Evolutionary conservation across 2,113 vertebrate species (phyloP).

Genomic region (Phalacrocorax pelagicus): DNA sequence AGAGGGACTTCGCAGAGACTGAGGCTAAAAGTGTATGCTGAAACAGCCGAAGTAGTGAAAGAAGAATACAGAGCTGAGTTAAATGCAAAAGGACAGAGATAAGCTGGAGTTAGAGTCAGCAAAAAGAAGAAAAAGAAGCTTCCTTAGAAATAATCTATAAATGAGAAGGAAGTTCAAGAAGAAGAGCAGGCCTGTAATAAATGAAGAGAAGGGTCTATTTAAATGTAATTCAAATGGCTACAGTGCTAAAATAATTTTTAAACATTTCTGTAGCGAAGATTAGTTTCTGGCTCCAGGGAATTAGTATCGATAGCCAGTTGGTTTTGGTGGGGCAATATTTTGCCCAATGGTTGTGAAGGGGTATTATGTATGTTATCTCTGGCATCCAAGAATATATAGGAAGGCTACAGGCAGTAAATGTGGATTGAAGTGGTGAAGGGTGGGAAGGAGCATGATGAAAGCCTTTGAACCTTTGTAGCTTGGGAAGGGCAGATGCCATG

Average conservation of each 20-base stretch:
- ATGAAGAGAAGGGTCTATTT: not conserved
- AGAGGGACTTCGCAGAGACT: not conserved
- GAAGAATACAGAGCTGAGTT: conserved; percentile 2
- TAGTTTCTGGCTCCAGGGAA: not conserved
- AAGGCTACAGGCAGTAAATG: not conserved
- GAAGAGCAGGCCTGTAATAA: not conserved
- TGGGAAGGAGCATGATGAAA: not conserved
- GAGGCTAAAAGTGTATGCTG: not conserved
- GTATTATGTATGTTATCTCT: not conserved
- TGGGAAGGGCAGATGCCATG: not conserved
- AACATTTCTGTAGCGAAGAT: not conserved
- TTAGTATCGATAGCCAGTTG: not conserved
- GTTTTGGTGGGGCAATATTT: not conserved
- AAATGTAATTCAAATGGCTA: not conserved
- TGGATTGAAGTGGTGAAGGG: not conserved
- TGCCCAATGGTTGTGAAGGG: not conserved
- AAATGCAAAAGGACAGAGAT: conserved; percentile 24
- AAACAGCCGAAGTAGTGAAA: not conserved
- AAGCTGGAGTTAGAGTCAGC: conserved; percentile 35
- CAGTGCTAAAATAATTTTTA: not conserved
- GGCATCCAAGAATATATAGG: not conserved
- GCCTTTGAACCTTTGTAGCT: not conserved
- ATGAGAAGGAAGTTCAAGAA: conserved; percentile 27
- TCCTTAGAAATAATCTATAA: conserved; percentile 9
- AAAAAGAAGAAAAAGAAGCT: conserved; percentile 44